Conservation (phyloP, 2,888 invertebrate species). For the Allolobophora icterica region DNA sequence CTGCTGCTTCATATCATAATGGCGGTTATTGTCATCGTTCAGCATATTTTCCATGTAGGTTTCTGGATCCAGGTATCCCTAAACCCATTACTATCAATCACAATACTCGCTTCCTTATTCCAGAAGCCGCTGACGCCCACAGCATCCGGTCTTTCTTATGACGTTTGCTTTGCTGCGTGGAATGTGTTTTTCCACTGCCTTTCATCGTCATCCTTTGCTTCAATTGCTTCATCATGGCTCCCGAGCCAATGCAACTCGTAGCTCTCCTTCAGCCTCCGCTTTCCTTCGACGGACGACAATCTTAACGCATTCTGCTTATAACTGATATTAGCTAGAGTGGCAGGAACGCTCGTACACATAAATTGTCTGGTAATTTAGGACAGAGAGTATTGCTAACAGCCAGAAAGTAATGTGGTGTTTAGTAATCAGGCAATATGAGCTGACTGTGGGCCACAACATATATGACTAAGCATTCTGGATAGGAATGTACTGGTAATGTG, state of each 20-base stretch:
- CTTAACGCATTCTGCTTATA: neutral
- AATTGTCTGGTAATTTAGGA: neutral
- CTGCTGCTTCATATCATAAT: neutral
- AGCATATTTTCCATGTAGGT: neutral
- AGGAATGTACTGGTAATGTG: neutral
- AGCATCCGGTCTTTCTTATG: conserved; percentile 17
- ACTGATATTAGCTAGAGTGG: neutral
- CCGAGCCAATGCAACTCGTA: neutral
- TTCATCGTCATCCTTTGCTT: neutral
- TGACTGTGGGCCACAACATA: no score
- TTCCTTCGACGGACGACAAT: neutral
- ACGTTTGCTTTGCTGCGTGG: neutral
- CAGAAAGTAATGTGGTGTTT: neutral
- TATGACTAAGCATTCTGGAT: neutral
- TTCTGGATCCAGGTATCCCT: neutral
- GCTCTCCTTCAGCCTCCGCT: neutral
- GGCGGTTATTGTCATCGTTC: no score
- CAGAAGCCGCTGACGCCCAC: neutral
- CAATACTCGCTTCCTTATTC: conserved; percentile 17
- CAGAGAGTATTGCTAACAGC: neutral
- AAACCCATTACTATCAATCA: conserved; percentile 17
- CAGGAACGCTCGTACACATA: neutral
- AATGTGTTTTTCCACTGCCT: neutral
- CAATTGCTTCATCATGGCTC: neutral
- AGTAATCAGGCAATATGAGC: neutral